Conservation (phyloP, 1,140 invertebrate genomes). For the Orussus abietinus region DNA sequence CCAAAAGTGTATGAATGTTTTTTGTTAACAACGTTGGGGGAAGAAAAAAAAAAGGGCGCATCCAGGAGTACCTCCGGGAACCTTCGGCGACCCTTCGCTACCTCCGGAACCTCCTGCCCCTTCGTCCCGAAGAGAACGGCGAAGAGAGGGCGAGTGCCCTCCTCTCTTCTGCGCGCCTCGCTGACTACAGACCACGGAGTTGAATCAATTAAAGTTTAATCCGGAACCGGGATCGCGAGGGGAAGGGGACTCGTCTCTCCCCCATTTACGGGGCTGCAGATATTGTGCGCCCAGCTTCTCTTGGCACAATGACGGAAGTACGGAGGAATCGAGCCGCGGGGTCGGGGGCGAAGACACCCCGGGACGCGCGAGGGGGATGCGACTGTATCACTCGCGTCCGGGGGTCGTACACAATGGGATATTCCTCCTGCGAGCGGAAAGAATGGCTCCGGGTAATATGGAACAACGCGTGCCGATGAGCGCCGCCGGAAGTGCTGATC, state of each 20-base stretch:
- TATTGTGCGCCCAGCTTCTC: not conserved
- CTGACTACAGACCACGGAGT: conserved; percentile 46
- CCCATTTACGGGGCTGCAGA: not conserved
- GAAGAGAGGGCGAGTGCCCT: conserved; percentile 38
- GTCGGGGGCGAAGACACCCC: conserved; percentile 2
- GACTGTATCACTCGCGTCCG: conserved; percentile 39
- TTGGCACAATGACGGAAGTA: conserved; percentile 17
- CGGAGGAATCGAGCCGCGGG: conserved; percentile 16
- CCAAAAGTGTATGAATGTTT: too few species aligned
- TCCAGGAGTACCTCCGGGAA: too few species aligned
- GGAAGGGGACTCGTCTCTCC: conserved; percentile 21
- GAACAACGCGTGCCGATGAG: conserved; percentile 45
- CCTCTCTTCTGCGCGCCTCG: conserved; percentile 39
- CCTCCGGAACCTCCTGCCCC: too few species aligned
- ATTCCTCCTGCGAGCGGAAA: conserved; percentile 36
- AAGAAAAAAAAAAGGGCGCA: too few species aligned
- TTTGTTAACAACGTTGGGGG: too few species aligned
- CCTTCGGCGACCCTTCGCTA: too few species aligned
- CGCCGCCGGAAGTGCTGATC: conserved; percentile 45
- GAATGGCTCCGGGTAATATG: conserved; percentile 46
- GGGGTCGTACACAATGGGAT: conserved; percentile 32
- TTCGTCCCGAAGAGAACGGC: too few species aligned
- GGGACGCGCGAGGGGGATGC: not conserved
- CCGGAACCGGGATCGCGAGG: conserved; percentile 44
- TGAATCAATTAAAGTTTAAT: conserved; percentile 55